phyloP scores from a whole-genome alignment of 2,888 invertebrate species.

The Pediacus dermestoides region DNA sequence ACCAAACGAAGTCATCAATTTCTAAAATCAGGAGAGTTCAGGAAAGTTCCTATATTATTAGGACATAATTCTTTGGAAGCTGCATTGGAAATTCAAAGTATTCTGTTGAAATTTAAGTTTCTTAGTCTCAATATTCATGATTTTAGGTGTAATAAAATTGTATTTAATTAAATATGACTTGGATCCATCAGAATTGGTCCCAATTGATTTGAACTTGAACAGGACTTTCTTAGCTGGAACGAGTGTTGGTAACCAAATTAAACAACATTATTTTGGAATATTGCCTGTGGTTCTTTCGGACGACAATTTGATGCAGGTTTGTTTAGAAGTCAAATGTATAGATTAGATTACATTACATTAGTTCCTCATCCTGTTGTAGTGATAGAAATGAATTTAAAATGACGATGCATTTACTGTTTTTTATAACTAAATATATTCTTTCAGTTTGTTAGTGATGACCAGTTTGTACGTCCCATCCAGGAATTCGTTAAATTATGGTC shows the following conservation, averaged over 20 bases:
- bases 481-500: background rate
- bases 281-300: too few species aligned
- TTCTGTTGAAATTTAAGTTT: too few species aligned
- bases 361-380: too few species aligned
- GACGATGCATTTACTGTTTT: too few species aligned
- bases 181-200: background rate
- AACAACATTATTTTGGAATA: slow-evolving; percentile 2
- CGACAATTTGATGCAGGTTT: too few species aligned
- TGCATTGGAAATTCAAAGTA: too few species aligned
- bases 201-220: background rate
- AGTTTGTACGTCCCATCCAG: slow-evolving; percentile 1
- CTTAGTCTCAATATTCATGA: background rate
- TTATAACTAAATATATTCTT: too few species aligned
- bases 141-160: background rate
- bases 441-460: slow-evolving; percentile 1
- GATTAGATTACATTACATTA: too few species aligned
- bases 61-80: background rate
- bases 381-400: too few species aligned
- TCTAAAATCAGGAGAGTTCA: background rate
- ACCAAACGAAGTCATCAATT: background rate
- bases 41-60: background rate
- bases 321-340: too few species aligned
- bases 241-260: slow-evolving; percentile 1
- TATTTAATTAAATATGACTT: slow-evolving; percentile 1
- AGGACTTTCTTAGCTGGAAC: too few species aligned